Conservation (phyloP, 2,888 invertebrate genomes). For the Cartodere bifasciata region DNA sequence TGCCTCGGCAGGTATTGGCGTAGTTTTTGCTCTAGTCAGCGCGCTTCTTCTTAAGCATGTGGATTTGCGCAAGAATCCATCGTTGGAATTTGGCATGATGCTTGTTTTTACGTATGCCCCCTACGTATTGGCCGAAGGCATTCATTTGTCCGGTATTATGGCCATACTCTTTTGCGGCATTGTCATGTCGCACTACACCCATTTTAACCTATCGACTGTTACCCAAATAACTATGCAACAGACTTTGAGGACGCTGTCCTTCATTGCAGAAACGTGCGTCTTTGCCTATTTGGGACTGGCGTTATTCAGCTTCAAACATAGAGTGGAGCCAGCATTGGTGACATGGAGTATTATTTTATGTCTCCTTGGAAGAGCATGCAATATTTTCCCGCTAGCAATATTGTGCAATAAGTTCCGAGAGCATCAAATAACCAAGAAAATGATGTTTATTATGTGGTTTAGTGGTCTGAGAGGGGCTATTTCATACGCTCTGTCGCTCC, state of each 20-base stretch:
- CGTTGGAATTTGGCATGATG: conserved; percentile 97
- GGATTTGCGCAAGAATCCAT: conserved; percentile 92
- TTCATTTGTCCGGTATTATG: conserved; percentile 76
- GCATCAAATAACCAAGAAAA: conserved; percentile 94
- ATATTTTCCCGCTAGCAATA: conserved; percentile 90
- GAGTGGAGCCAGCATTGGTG: conserved; percentile 82
- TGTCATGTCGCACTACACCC: conserved; percentile 99
- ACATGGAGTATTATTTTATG: conserved; percentile 91
- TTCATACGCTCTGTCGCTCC: conserved; percentile 92
- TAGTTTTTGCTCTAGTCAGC: conserved; percentile 85
- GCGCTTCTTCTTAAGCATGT: conserved; percentile 89
- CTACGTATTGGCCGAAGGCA: conserved; percentile 89
- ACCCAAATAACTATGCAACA: conserved; percentile 99
- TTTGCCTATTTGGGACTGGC: conserved; percentile 96
- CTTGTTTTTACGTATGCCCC: conserved; percentile 97
- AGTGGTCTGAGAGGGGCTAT: conserved; percentile 94
- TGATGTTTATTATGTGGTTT: conserved; percentile 99
- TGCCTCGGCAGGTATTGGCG: conserved; percentile 94
- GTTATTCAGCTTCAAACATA: conserved; percentile 87
- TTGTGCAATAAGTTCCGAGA: conserved; percentile 92
- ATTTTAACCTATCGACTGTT: conserved; percentile 93
- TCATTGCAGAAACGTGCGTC: conserved; percentile 96
- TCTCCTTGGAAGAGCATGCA: conserved; percentile 85
- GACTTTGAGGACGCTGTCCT: conserved; percentile 92
- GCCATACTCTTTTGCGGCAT: conserved; percentile 98